Conservation (phyloP, 2,888 invertebrate genomes). For the Prenolepis imparis region DNA sequence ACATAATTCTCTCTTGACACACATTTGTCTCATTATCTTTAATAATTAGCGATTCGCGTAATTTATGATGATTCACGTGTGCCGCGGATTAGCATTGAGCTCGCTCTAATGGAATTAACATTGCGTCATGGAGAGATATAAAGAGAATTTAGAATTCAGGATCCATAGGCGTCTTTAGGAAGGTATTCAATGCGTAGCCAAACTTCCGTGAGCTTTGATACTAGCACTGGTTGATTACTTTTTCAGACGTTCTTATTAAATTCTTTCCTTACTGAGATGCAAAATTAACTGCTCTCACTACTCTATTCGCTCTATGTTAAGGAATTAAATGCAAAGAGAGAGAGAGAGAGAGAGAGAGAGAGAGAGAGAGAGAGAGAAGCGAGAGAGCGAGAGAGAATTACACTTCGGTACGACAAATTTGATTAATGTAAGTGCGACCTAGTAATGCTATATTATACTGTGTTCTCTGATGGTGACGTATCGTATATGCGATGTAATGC, state of each 20-base stretch:
- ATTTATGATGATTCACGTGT: constrained; percentile 20
- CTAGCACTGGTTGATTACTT: constrained; percentile 34
- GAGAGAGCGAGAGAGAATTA: neutral
- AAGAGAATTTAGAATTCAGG: constrained; percentile 5
- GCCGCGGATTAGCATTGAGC: neutral
- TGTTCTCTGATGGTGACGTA: constrained; percentile 2
- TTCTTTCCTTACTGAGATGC: neutral
- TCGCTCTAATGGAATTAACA: constrained; percentile 8
- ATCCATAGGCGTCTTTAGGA: neutral
- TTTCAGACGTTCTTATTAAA: constrained; percentile 42
- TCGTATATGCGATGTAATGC: neutral
- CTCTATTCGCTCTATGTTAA: neutral
- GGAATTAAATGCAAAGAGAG: constrained; percentile 23
- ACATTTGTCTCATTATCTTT: neutral
- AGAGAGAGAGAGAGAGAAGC: neutral
- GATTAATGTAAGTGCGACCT: neutral
- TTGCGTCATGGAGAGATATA: constrained; percentile 3
- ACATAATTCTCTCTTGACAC: neutral
- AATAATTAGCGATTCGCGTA: neutral
- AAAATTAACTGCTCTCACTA: constrained; percentile 22
- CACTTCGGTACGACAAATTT: constrained; percentile 6
- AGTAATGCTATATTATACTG: neutral
- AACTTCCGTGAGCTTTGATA: constrained; percentile 12
- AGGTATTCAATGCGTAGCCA: neutral
- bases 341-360: too few relatives aligned